Percentiles rank a stretch among this genome's conserved stretches.
Evolutionary conservation across 2,797 vertebrate species (phyloP).

Genomic region (Ctenosaura bakeri): DNA sequence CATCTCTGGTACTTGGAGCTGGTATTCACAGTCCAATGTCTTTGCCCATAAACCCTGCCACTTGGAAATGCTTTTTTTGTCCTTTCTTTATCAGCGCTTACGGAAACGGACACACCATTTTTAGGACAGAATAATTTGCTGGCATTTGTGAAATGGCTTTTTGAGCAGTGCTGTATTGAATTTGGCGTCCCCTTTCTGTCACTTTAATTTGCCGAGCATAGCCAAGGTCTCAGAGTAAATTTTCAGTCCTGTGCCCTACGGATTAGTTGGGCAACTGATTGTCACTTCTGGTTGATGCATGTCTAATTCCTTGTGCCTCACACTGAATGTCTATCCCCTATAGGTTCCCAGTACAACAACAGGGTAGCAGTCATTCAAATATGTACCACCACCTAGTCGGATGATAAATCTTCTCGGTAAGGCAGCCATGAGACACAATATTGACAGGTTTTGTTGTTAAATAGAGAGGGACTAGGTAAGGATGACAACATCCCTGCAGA

Average conservation of each 20-base stretch:
- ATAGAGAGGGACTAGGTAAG: constrained; percentile 72
- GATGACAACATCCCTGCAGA: constrained; percentile 74
- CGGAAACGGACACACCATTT: constrained; percentile 33
- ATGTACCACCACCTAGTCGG: constrained; percentile 70
- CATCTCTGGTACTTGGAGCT: background rate
- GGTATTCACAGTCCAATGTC: background rate
- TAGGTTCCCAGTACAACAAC: constrained; percentile 62
- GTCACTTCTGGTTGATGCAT: constrained; percentile 67
- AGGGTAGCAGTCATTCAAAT: constrained; percentile 68
- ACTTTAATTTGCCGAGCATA: constrained; percentile 43
- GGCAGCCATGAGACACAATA: constrained; percentile 75
- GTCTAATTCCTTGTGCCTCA: constrained; percentile 72
- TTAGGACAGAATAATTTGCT: constrained; percentile 42
- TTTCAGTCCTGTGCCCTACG: constrained; percentile 47
- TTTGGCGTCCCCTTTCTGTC: constrained; percentile 49
- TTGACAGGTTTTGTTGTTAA: constrained; percentile 80
- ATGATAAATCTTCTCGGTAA: constrained; percentile 76
- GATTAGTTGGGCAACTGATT: constrained; percentile 61
- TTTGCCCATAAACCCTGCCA: background rate
- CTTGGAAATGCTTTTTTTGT: constrained; percentile 22
- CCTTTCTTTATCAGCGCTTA: constrained; percentile 15
- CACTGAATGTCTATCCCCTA: constrained; percentile 64
- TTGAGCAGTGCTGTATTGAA: constrained; percentile 27
- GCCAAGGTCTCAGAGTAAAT: constrained; percentile 36
- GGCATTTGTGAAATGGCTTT: constrained; percentile 23